Conservation (phyloP, 92 coral and sea anemone species). For the Palythoa grandiflora region DNA sequence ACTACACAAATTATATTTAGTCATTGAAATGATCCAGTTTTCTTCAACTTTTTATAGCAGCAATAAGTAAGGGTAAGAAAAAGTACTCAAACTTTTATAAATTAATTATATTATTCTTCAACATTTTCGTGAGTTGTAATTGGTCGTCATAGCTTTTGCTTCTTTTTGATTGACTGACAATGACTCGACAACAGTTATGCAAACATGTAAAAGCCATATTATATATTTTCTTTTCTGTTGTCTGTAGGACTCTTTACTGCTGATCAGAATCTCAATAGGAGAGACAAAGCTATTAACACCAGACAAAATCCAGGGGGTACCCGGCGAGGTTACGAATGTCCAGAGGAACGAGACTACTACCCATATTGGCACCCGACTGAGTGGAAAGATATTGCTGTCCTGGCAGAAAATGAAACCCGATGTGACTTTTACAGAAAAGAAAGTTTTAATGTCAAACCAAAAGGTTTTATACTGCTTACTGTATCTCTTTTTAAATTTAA, state of each 20-base stretch:
- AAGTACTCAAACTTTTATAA: no score
- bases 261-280: conserved; percentile 82
- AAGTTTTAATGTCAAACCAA: conserved; percentile 93
- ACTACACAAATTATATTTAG: no score
- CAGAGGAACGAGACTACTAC: conserved; percentile 96
- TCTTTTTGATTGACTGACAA: no score
- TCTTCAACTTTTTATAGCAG: no score
- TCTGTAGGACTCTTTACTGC: conserved; percentile 93
- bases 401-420: conserved; percentile 67
- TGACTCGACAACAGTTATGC: no score
- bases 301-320: conserved; percentile 96
- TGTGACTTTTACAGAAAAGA: conserved; percentile 82
- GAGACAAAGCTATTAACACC: conserved; percentile 76
- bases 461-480: conserved; percentile 59
- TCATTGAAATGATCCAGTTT: no score
- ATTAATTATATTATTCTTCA: no score
- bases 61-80: no score
- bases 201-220: no score
- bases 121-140: no score
- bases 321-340: conserved; percentile 95
- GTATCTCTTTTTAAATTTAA: background rate
- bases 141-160: no score
- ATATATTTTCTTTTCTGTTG: background rate
- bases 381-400: conserved; percentile 95
- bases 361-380: conserved; percentile 99